Percentiles rank a stretch among this genome's conserved stretches.
Evolutionary conservation across 2,113 vertebrate genomes (phyloP).

Genomic region (Spermophilus dauricus): DNA sequence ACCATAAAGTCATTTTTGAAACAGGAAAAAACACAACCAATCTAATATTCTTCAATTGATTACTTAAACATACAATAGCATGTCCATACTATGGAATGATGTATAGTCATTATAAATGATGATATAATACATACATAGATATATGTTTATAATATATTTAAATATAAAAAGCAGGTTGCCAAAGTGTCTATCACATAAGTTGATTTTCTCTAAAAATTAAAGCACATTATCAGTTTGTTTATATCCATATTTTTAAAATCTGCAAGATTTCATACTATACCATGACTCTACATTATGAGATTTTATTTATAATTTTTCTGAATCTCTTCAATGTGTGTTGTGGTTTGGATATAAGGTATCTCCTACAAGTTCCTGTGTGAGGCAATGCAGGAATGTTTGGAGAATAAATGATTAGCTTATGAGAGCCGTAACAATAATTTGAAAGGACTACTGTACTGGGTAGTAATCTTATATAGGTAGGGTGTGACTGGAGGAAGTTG

Average conservation of each 20-base stretch:
- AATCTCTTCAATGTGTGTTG: background rate
- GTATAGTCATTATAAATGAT: background rate
- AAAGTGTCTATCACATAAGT: background rate
- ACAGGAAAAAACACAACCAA: background rate
- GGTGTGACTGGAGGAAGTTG: no score
- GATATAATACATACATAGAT: background rate
- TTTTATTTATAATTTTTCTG: background rate
- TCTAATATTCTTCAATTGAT: background rate
- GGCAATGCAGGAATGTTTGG: no score
- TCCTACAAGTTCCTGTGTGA: no score
- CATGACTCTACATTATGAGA: background rate
- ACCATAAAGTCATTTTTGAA: background rate
- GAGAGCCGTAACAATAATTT: no score
- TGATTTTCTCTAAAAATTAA: background rate
- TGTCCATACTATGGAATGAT: background rate
- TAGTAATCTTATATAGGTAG: no score
- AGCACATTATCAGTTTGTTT: background rate
- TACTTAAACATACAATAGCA: background rate
- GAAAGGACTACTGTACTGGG: no score
- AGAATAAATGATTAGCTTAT: no score
- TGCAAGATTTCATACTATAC: background rate
- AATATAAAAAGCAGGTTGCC: background rate
- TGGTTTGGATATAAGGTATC: background rate
- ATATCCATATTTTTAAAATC: background rate
- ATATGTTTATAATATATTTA: background rate